Percentiles rank a stretch among this genome's conserved stretches.
phyloP scores from a whole-genome alignment of 2,113 vertebrate genomes.

The Ginglymostoma cirratum region DNA sequence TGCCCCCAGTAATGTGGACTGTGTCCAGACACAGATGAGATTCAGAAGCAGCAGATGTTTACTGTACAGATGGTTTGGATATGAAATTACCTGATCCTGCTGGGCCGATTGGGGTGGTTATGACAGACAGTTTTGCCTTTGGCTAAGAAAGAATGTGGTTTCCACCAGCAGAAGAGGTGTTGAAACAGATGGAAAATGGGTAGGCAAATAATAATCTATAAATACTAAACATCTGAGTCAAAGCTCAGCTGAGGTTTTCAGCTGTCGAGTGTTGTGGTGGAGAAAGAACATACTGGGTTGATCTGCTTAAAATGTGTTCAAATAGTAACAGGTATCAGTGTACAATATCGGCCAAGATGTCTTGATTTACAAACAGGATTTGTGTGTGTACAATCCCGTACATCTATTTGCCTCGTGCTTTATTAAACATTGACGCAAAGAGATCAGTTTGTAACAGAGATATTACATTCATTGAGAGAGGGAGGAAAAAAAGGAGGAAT shows the following conservation, averaged over 20 bases:
- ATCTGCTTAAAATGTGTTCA: background rate
- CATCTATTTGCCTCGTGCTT: too few species aligned
- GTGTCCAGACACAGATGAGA: background rate
- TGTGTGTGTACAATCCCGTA: background rate
- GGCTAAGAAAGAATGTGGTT: background rate
- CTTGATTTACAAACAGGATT: background rate
- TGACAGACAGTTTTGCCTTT: background rate
- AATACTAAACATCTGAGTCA: background rate
- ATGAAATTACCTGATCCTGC: slow-evolving; percentile 4
- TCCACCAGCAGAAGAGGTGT: slow-evolving; percentile 19
- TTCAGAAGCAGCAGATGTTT: slow-evolving; percentile 4
- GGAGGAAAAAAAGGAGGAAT: background rate
- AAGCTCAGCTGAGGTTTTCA: slow-evolving; percentile 2
- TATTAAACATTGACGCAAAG: too few species aligned
- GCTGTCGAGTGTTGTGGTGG: background rate
- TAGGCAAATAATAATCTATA: background rate
- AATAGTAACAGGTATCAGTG: too few species aligned
- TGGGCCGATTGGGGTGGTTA: background rate
- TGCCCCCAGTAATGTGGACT: background rate
- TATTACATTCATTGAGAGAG: background rate
- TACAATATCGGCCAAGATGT: background rate
- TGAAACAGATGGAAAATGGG: slow-evolving; percentile 29
- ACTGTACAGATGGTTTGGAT: slow-evolving; percentile 20
- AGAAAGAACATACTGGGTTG: background rate
- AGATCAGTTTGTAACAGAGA: background rate